phyloP scores from a whole-genome alignment of 2,113 vertebrate genomes.

The Cyprinus carpio region DNA sequence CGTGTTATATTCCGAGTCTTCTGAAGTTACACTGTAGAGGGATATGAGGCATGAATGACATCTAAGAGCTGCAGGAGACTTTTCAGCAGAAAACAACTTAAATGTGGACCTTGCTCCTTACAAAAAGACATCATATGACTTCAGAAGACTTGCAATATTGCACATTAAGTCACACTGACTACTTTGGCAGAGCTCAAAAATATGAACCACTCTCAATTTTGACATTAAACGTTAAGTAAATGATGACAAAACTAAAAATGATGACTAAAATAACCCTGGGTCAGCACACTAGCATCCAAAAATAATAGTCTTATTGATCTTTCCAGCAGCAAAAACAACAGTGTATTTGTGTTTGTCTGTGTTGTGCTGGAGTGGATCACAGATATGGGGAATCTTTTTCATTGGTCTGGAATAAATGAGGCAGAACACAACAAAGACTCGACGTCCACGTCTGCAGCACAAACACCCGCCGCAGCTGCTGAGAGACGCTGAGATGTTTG shows the following conservation, averaged over 20 bases:
- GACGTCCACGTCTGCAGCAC: background rate
- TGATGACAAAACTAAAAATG: background rate
- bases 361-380: conserved; percentile 9
- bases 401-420: background rate
- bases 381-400: background rate
- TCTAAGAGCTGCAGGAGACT: conserved; percentile 5
- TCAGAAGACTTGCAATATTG: background rate
- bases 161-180: background rate
- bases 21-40: background rate
- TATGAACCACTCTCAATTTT: background rate
- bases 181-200: background rate
- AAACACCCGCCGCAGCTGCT: background rate
- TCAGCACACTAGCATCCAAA: background rate
- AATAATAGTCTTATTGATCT: background rate
- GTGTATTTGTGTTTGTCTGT: background rate
- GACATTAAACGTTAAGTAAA: background rate
- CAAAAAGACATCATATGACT: background rate
- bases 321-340: background rate
- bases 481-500: background rate
- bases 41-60: conserved; percentile 16
- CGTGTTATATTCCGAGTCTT: conserved; percentile 2
- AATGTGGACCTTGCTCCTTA: background rate
- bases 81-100: background rate
- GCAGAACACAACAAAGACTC: conserved; percentile 11
- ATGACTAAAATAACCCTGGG: background rate